Percentiles rank a stretch among this genome's conserved stretches.
Conservation (phyloP, 1,140 invertebrate species). For the Temnothorax curvispinosus region DNA sequence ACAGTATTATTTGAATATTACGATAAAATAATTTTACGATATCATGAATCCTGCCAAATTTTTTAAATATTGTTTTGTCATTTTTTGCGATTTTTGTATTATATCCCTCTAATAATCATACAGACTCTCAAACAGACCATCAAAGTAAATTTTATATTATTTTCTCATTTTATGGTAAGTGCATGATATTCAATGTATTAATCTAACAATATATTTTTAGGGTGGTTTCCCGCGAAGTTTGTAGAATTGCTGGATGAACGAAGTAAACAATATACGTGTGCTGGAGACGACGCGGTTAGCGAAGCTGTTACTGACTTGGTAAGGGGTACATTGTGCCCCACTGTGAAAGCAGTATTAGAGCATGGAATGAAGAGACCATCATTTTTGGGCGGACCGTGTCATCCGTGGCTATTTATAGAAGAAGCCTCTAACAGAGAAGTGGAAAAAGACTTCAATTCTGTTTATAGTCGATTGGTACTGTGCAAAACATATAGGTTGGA, state of each 20-base stretch:
- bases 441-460: conserved; percentile 99
- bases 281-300: conserved; percentile 98
- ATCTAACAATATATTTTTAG: conserved; percentile 77
- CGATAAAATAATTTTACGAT: neutral
- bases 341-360: conserved; percentile 97
- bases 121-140: neutral
- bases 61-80: neutral
- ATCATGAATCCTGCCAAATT: neutral
- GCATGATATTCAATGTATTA: neutral
- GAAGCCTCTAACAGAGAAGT: conserved; percentile 98
- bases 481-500: conserved; percentile 99
- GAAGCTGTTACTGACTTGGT: conserved; percentile 98
- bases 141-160: conserved; percentile 7
- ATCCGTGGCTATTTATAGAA: conserved; percentile 99
- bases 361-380: conserved; percentile 97
- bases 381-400: conserved; percentile 95
- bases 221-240: conserved; percentile 99
- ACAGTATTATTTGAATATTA: neutral
- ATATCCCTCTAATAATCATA: neutral
- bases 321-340: conserved; percentile 96
- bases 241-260: conserved; percentile 98
- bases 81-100: neutral
- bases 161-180: conserved; percentile 14
- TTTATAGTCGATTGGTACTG: conserved; percentile 98
- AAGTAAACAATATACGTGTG: conserved; percentile 97